Conservation (phyloP, 2,888 invertebrate species). For the Gasteruption jaculator region DNA sequence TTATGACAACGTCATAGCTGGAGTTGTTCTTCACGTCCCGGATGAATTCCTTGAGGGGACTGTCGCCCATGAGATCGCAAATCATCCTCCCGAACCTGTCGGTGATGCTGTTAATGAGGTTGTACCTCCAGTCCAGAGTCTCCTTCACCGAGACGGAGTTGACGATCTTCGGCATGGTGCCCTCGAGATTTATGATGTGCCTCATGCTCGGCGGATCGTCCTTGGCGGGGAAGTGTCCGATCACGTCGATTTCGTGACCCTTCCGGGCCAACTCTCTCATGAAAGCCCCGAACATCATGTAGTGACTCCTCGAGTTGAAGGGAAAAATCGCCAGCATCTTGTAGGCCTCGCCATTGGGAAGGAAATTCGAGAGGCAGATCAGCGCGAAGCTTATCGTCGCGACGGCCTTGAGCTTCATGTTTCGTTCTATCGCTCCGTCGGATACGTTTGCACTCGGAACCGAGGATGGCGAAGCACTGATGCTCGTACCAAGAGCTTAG, state of each 20-base stretch:
- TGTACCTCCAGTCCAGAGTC: conserved; percentile 14
- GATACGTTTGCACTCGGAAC: too few relatives aligned
- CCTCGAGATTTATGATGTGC: conserved; percentile 39
- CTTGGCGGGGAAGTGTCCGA: conserved; percentile 43
- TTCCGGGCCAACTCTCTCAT: conserved; percentile 47
- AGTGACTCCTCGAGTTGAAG: conserved; percentile 52
- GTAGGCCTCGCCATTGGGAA: conserved; percentile 26
- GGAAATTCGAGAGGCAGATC: too few relatives aligned
- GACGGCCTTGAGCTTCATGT: too few relatives aligned
- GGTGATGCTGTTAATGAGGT: conserved; percentile 11
- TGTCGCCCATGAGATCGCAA: conserved; percentile 26
- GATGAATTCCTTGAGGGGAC: conserved; percentile 29
- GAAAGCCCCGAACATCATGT: conserved; percentile 50
- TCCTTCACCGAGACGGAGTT: conserved; percentile 31
- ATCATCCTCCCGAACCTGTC: conserved; percentile 21
- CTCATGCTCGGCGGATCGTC: conserved; percentile 39
- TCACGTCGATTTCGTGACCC: conserved; percentile 51
- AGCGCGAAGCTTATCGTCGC: too few relatives aligned
- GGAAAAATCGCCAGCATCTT: conserved; percentile 52
- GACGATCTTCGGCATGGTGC: conserved; percentile 20
- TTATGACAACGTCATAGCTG: conserved; percentile 36
- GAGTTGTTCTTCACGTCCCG: conserved; percentile 32
- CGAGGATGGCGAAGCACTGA: too few relatives aligned
- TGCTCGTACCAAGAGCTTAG: too few relatives aligned
- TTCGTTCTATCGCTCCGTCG: too few relatives aligned